phyloP scores from a whole-genome alignment of 1,140 invertebrate species.

The Drosophila baimaii region DNA sequence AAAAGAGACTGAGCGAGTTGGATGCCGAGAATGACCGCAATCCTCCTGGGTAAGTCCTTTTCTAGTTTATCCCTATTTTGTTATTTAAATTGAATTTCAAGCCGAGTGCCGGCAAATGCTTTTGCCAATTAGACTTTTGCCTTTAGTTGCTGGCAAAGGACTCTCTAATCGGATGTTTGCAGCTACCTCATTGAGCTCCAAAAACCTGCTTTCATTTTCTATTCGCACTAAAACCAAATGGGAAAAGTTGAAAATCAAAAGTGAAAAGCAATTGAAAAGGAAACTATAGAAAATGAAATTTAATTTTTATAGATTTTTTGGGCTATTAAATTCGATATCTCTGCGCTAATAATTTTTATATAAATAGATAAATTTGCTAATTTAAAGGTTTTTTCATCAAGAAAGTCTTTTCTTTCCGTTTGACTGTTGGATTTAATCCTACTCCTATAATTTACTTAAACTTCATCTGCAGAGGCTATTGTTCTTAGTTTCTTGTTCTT shows the following conservation, averaged over 20 bases:
- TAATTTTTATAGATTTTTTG: not conserved
- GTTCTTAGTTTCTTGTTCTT: slow-evolving; percentile 16
- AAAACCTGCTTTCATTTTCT: not conserved
- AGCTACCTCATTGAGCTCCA: slow-evolving; percentile 28
- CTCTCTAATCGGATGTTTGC: slow-evolving; percentile 35
- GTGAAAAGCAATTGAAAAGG: not conserved
- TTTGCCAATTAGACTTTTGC: slow-evolving; percentile 49
- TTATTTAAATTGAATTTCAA: slow-evolving; percentile 59
- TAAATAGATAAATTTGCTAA: not conserved
- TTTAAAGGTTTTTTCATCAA: not conserved
- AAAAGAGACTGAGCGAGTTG: too few relatives aligned
- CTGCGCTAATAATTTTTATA: not conserved
- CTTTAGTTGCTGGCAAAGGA: slow-evolving; percentile 25
- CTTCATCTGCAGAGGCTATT: not conserved
- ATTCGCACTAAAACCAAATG: slow-evolving; percentile 14
- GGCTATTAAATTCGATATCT: not conserved
- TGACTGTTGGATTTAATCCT: not conserved
- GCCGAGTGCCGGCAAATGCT: slow-evolving; percentile 22
- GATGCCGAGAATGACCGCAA: slow-evolving; percentile 9
- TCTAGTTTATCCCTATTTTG: slow-evolving; percentile 40
- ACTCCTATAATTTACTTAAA: not conserved
- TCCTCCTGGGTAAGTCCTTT: slow-evolving; percentile 30
- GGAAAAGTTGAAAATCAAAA: slow-evolving; percentile 4
- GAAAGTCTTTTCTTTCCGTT: too few relatives aligned
- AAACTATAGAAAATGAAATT: not conserved